Conservation (phyloP, 2,888 invertebrate species). For the Keiferia lycopersicella region DNA sequence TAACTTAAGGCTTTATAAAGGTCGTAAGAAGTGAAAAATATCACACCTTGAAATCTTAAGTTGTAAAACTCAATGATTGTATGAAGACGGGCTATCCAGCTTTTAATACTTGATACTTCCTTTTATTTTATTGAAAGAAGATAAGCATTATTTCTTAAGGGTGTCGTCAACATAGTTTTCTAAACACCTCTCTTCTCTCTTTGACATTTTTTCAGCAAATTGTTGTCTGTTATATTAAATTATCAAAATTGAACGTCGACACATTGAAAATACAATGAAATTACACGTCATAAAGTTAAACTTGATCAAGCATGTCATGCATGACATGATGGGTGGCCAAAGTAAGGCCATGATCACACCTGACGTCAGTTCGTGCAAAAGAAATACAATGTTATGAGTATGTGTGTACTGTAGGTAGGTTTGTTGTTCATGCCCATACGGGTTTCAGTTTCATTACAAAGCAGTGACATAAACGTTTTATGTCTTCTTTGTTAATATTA, state of each 20-base stretch:
- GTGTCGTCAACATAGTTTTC: too few relatives aligned
- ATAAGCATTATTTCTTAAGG: background rate
- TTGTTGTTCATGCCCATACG: background rate
- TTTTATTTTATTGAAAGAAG: background rate
- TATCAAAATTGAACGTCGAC: too few relatives aligned
- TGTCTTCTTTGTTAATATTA: constrained; percentile 1
- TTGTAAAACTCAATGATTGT: background rate
- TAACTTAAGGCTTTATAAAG: background rate
- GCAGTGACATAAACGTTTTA: constrained; percentile 18
- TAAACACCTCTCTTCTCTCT: too few relatives aligned
- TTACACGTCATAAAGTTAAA: background rate
- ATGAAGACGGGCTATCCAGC: too few relatives aligned
- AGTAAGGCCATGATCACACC: too few relatives aligned
- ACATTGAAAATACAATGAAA: too few relatives aligned
- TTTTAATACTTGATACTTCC: background rate
- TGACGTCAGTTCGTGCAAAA: too few relatives aligned
- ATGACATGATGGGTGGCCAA: constrained; percentile 3
- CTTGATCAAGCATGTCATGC: background rate
- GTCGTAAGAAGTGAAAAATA: constrained; percentile 4
- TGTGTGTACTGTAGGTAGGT: background rate
- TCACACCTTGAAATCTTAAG: background rate
- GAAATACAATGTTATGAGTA: background rate
- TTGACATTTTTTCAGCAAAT: too few relatives aligned
- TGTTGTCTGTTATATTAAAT: too few relatives aligned
- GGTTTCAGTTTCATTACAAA: constrained; percentile 12